phyloP scores from a whole-genome alignment of 2,888 invertebrate species.

The Lagria hirta region DNA sequence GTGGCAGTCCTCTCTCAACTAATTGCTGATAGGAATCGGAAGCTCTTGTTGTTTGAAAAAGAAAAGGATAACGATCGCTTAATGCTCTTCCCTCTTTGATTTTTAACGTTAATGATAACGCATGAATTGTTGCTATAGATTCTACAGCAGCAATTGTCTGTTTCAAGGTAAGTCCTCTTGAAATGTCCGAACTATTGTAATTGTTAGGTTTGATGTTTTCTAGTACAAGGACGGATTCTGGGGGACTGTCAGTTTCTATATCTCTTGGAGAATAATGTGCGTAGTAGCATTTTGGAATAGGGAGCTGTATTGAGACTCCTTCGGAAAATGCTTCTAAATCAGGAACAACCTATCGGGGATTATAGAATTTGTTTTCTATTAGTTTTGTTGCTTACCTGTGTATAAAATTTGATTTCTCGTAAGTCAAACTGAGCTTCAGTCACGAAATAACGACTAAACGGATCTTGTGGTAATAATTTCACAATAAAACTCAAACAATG shows the following conservation, averaged over 20 bases:
- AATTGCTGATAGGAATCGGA: conserved; percentile 79
- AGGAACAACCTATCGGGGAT: conserved; percentile 62
- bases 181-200: conserved; percentile 68
- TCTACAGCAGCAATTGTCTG: conserved; percentile 71
- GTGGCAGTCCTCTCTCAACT: conserved; percentile 75
- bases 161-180: conserved; percentile 64
- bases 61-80: conserved; percentile 63
- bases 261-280: conserved; percentile 62
- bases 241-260: conserved; percentile 53
- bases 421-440: conserved; percentile 82
- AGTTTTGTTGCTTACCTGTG: conserved; percentile 60
- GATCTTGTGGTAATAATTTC: conserved; percentile 76
- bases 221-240: conserved; percentile 71
- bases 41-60: conserved; percentile 76
- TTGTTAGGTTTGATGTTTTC: conserved; percentile 71
- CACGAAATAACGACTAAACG: conserved; percentile 77
- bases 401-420: conserved; percentile 80
- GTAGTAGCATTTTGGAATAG: conserved; percentile 71
- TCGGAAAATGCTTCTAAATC: conserved; percentile 64
- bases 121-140: conserved; percentile 73
- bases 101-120: conserved; percentile 67
- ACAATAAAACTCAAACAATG: conserved; percentile 62
- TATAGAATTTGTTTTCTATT: not conserved
- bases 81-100: conserved; percentile 57
- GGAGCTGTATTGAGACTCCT: conserved; percentile 58